Percentiles rank a stretch among this genome's conserved stretches.
Conservation (phyloP, 2,888 invertebrate genomes). For the Gymnosoma rotundatum region DNA sequence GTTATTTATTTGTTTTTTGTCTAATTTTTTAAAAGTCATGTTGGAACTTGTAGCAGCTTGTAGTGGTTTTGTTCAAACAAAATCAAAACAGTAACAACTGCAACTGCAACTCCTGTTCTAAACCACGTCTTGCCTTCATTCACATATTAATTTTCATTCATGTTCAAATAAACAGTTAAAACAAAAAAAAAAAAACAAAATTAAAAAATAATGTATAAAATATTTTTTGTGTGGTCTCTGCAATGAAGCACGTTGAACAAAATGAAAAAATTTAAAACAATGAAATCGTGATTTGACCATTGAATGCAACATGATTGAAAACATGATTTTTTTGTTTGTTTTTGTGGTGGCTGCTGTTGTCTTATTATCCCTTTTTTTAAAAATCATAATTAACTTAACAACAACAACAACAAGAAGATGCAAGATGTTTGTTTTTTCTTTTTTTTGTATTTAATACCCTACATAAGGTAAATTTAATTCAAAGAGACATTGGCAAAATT, state of each 20-base stretch:
- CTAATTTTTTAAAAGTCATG: conserved; percentile 45
- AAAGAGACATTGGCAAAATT: too few relatives aligned
- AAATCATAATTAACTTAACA: conserved; percentile 63
- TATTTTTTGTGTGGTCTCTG: conserved; percentile 52
- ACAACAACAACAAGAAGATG: conserved; percentile 24
- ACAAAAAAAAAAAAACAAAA: neutral
- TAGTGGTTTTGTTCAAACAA: conserved; percentile 54
- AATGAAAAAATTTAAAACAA: conserved; percentile 47
- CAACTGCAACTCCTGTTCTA: conserved; percentile 28
- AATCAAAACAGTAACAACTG: conserved; percentile 40
- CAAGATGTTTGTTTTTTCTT: neutral
- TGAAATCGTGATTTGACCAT: conserved; percentile 65
- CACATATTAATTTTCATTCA: conserved; percentile 59
- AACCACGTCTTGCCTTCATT: conserved; percentile 37
- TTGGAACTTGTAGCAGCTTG: conserved; percentile 54
- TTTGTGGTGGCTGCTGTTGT: conserved; percentile 20
- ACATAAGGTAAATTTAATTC: neutral
- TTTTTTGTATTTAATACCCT: conserved; percentile 3
- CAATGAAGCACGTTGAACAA: conserved; percentile 3
- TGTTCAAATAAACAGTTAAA: conserved; percentile 30
- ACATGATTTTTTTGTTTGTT: conserved; percentile 21
- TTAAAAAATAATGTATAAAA: conserved; percentile 12
- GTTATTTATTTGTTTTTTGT: conserved; percentile 10
- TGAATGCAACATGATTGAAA: conserved; percentile 62
- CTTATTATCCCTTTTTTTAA: conserved; percentile 63